Conservation (phyloP, 2,888 invertebrate species). For the Andrena bicolor region DNA sequence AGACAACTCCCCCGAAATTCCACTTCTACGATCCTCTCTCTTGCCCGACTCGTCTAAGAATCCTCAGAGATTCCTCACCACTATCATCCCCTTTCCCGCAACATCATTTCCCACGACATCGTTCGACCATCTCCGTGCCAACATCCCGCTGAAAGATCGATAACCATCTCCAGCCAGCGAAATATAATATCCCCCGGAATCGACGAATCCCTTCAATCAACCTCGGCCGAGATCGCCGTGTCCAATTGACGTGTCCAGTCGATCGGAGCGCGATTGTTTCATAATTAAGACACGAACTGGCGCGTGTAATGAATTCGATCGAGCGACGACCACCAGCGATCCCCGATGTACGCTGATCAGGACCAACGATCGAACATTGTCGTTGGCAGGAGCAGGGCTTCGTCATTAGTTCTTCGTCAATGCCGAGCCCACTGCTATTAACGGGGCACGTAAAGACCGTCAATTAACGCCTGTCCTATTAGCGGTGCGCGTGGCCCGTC, state of each 20-base stretch:
- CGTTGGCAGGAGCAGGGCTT: slow-evolving; percentile 3
- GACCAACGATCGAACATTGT: slow-evolving; percentile 7
- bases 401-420: slow-evolving; percentile 40
- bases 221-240: not conserved
- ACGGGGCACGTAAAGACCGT: slow-evolving; percentile 47
- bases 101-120: too few species aligned
- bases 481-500: slow-evolving; percentile 26
- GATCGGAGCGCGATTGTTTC: slow-evolving; percentile 21
- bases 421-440: slow-evolving; percentile 28
- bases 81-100: too few species aligned
- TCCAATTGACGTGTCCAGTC: not conserved
- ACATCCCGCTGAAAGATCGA: too few species aligned
- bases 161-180: not conserved
- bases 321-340: not conserved
- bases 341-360: not conserved
- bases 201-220: not conserved
- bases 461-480: slow-evolving; percentile 56
- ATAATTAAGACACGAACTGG: slow-evolving; percentile 37
- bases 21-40: too few species aligned
- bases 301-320: slow-evolving; percentile 12
- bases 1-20: too few species aligned
- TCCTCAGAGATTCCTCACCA: too few species aligned
- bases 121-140: too few species aligned
- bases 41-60: too few species aligned
- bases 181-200: not conserved